Percentiles rank a stretch among this genome's conserved stretches.
Evolutionary conservation across 2,797 vertebrate genomes (phyloP).

Genomic region (Sebastes vulpes): DNA sequence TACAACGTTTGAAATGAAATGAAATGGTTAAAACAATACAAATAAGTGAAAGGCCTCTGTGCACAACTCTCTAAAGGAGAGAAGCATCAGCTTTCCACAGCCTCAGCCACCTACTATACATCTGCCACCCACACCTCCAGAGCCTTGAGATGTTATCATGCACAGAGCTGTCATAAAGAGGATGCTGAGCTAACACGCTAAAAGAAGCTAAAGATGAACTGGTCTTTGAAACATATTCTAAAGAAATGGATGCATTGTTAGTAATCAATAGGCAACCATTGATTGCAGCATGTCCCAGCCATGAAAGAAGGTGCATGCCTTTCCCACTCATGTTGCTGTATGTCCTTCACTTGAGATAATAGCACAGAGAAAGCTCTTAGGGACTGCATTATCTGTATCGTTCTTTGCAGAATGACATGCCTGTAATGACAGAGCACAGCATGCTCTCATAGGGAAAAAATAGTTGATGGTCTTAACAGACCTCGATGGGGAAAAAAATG

Average conservation of each 20-base stretch:
- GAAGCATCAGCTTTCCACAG: constrained; percentile 1
- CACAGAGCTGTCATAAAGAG: constrained; percentile 11
- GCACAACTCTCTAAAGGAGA: neutral
- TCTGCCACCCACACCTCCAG: neutral
- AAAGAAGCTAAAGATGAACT: neutral
- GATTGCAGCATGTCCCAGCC: constrained; percentile 4
- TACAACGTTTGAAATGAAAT: neutral
- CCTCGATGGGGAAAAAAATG: constrained; percentile 3
- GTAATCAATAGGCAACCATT: constrained; percentile 12
- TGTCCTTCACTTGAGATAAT: constrained; percentile 32
- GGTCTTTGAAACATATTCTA: constrained; percentile 2
- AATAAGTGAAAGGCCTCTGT: neutral
- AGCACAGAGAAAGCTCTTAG: constrained; percentile 18
- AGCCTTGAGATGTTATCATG: constrained; percentile 13
- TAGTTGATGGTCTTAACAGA: constrained; percentile 27
- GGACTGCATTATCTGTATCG: constrained; percentile 23
- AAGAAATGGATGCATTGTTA: constrained; percentile 33
- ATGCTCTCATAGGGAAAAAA: constrained; percentile 15
- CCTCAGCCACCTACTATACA: neutral
- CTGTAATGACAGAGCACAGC: constrained; percentile 43
- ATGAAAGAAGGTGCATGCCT: constrained; percentile 2
- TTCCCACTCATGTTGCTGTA: neutral
- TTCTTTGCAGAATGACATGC: constrained; percentile 38
- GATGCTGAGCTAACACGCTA: neutral
- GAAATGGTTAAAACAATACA: neutral